These are phyloP conservation scores for Danaus plexippus DNA, from an alignment of 1,140 invertebrate genomes.

Conservation along the genomic window DNA sequence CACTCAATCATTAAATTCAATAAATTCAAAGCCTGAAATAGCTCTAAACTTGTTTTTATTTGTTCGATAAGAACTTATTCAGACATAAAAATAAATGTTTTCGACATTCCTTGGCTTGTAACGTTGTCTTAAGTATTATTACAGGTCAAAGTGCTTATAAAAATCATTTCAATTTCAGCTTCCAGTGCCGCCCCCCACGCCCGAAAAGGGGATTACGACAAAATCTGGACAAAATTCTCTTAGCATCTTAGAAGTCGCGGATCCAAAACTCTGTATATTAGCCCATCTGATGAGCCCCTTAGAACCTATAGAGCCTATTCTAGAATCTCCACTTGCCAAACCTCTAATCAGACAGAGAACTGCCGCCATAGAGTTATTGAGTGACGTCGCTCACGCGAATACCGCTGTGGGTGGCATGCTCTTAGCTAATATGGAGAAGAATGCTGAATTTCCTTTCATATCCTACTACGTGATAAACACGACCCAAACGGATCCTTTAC, in stretches of 20 bases:
- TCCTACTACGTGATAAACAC: conserved; percentile 92
- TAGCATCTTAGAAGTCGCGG: conserved; percentile 86
- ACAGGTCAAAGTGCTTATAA: neutral
- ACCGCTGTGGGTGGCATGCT: conserved; percentile 85
- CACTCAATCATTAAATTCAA: too few relatives aligned
- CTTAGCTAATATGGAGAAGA: conserved; percentile 89
- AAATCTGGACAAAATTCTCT: conserved; percentile 74
- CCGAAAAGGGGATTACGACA: conserved; percentile 73
- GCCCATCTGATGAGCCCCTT: conserved; percentile 91
- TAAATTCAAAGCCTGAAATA: too few relatives aligned
- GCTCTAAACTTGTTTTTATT: too few relatives aligned
- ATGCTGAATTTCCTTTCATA: conserved; percentile 92
- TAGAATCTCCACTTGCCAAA: conserved; percentile 85
- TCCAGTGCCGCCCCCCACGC: conserved; percentile 69
- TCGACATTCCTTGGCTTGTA: too few relatives aligned
- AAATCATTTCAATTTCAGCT: conserved; percentile 39
- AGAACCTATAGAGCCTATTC: conserved; percentile 84
- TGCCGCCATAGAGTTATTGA: conserved; percentile 82
- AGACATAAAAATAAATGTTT: too few relatives aligned
- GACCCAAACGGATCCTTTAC: conserved; percentile 84
- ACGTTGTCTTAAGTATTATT: neutral
- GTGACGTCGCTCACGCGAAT: conserved; percentile 80
- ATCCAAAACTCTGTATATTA: conserved; percentile 88
- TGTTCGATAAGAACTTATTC: too few relatives aligned
- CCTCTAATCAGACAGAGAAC: conserved; percentile 83